Conservation (phyloP, 2,113 vertebrate genomes). For the Odontophorus gujanensis region DNA sequence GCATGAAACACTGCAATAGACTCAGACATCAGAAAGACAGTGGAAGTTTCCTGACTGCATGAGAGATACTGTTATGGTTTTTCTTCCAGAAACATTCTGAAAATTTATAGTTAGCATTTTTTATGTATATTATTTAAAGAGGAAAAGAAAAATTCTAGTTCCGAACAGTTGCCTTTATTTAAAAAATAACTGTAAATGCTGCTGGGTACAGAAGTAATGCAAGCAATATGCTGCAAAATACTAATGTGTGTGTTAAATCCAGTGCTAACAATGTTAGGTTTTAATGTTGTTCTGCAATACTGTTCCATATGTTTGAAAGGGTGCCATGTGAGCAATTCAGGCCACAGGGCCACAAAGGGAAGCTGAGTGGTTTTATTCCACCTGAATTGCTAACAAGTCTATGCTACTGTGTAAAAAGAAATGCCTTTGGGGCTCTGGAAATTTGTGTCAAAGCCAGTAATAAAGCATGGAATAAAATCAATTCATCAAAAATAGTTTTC, state of each 20-base stretch:
- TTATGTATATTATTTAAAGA: background rate
- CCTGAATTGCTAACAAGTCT: slow-evolving; percentile 56
- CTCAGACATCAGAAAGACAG: background rate
- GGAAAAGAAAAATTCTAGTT: background rate
- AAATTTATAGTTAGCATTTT: background rate
- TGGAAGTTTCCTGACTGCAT: background rate
- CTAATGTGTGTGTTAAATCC: background rate
- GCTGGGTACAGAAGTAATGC: background rate
- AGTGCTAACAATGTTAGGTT: background rate
- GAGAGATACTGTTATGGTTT: background rate
- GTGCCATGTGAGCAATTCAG: slow-evolving; percentile 41
- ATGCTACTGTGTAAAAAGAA: slow-evolving; percentile 25
- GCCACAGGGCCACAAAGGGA: slow-evolving; percentile 23
- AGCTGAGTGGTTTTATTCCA: slow-evolving; percentile 66
- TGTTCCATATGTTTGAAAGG: background rate
- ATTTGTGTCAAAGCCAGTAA: slow-evolving; percentile 59
- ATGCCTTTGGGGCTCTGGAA: slow-evolving; percentile 6
- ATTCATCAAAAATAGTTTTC: slow-evolving; percentile 13
- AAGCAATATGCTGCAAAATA: background rate
- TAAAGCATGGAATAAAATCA: slow-evolving; percentile 56
- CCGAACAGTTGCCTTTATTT: background rate
- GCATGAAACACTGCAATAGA: background rate
- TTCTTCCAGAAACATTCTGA: background rate
- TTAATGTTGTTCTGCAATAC: background rate
- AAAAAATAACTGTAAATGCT: background rate